These are phyloP conservation scores for Indri indri DNA, from an alignment of 2,113 vertebrate genomes.

Conservation along the genomic window DNA sequence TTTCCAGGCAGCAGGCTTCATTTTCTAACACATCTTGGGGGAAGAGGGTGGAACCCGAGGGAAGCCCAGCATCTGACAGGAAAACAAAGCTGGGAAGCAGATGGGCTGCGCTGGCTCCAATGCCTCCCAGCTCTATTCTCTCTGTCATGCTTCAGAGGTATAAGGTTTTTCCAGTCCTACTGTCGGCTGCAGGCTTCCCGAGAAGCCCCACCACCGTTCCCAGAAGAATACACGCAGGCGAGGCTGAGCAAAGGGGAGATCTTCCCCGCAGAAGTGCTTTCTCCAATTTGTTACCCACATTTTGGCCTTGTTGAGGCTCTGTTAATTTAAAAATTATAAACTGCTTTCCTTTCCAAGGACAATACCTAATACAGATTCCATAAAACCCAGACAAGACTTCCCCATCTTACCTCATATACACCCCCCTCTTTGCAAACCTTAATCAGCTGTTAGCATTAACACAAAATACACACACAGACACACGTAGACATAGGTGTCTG, in stretches of 20 bases:
- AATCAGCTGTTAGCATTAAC: not conserved
- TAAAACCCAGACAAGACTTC: not conserved
- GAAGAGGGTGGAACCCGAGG: not conserved
- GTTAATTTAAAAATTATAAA: slow-evolving; percentile 37
- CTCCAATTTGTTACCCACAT: not conserved
- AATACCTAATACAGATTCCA: slow-evolving; percentile 11
- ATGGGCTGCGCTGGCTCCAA: not conserved
- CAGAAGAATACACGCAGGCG: not conserved
- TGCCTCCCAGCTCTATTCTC: not conserved
- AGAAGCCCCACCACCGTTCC: slow-evolving; percentile 2
- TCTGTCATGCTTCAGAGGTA: not conserved
- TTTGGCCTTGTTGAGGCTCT: not conserved
- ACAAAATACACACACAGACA: not conserved
- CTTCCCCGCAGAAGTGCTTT: not conserved
- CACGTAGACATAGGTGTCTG: not conserved
- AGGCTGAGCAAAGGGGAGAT: not conserved
- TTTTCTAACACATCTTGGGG: not conserved
- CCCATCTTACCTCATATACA: not conserved
- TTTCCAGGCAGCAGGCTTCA: not conserved
- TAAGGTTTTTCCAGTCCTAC: not conserved
- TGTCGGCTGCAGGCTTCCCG: not conserved
- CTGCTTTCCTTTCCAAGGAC: not conserved
- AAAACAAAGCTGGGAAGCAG: slow-evolving; percentile 44
- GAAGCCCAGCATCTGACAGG: not conserved
- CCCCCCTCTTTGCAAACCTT: not conserved